Base-by-base conservation (phyloP, 2,797 vertebrate genomes). In the Microctenopoma lineatum region DNA sequence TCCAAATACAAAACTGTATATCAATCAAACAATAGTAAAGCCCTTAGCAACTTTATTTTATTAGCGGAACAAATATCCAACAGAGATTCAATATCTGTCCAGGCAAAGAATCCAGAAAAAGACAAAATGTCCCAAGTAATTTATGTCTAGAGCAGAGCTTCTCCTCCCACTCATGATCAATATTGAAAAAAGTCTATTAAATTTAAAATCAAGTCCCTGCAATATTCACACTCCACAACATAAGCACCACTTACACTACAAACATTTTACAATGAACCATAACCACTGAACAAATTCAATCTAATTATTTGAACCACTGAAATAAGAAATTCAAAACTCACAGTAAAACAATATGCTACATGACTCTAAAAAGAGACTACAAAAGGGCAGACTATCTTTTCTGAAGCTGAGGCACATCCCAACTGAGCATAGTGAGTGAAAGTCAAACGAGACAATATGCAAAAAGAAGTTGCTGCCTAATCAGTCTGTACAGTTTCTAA, bases 251-350 rank as follows among this genome's bases (percentile, higher is more conserved):
- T 81, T 53, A 55, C 44, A 47, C 34, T 9, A 7, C 58, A 71
- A 69, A 79, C 70, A 55, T 70, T 76, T 83, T 21, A 71, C 29
- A 46, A 59, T 53, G 42, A 82, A 67, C 46, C n/a, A 11, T 67
- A 78, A 69, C 44, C 58, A 72, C 53, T 54, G 55, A 70, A 48
- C 59, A 79, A 81, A 73, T 79, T 41, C 26, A 66, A 71, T 81
- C 41, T 46, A 72, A 83, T 83, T 83, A 73, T 83, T 65, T 76
- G 59, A 77, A 67, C 56, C 69, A 52, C 45, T 75, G 66, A 60
- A 70, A 74, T 62, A 72, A 77, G 59, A 51, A 67, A 73, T 76
- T 50, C 58, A 77, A 66, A 71, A 51, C 45, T 51, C 59, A 60
- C 61, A 66, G 60, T 54, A 62, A 71, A 77, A 66, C 3, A 32